Percentiles rank a stretch among this genome's conserved stretches.
Evolutionary conservation across 2,888 invertebrate species (phyloP).

Genomic region (Scelioninae gen. 2): DNA sequence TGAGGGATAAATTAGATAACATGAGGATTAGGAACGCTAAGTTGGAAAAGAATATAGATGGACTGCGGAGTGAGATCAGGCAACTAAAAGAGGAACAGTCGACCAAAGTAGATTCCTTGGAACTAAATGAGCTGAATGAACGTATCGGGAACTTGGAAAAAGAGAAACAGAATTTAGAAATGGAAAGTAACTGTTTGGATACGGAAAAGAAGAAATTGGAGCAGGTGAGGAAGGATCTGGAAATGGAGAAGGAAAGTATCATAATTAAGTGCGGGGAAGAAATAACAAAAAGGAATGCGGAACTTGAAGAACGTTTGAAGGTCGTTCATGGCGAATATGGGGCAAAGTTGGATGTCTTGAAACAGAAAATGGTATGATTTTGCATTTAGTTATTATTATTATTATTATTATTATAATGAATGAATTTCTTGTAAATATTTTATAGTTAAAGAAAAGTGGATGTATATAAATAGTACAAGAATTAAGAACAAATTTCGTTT

Average conservation of each 20-base stretch:
- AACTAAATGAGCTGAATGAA: slow-evolving; percentile 43
- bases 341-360: slow-evolving; percentile 86
- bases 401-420: not conserved
- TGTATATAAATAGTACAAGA: no score
- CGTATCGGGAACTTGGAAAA: slow-evolving; percentile 59
- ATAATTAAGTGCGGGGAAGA: slow-evolving; percentile 51
- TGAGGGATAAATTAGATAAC: slow-evolving; percentile 67
- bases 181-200: slow-evolving; percentile 52
- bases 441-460: no score
- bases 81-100: slow-evolving; percentile 59
- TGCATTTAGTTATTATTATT: not conserved
- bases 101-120: slow-evolving; percentile 44
- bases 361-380: slow-evolving; percentile 87
- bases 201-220: slow-evolving; percentile 41
- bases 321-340: slow-evolving; percentile 83
- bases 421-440: no score
- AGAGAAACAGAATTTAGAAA: slow-evolving; percentile 63
- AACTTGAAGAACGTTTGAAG: slow-evolving; percentile 71
- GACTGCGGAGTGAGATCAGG: slow-evolving; percentile 64
- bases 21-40: slow-evolving; percentile 65
- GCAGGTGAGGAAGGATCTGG: slow-evolving; percentile 5
- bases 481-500: no score
- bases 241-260: slow-evolving; percentile 19
- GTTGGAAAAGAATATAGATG: slow-evolving; percentile 68
- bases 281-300: slow-evolving; percentile 62